These are phyloP conservation scores for Ommatoiulus sabulosus DNA, from an alignment of 2,888 invertebrate genomes.

Conservation along the genomic window DNA sequence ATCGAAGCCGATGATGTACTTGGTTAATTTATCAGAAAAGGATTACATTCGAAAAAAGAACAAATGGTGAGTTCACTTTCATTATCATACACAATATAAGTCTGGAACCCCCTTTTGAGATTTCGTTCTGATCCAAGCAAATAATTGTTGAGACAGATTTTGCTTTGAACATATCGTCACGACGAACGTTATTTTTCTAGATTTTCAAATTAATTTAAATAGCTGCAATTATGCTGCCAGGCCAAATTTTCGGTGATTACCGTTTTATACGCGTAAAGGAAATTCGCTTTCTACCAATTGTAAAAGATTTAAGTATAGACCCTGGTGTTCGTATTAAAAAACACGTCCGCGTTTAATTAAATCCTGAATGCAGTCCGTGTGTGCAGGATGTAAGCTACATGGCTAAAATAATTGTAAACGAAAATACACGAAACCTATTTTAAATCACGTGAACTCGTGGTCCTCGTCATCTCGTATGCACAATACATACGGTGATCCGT, in stretches of 20 bases:
- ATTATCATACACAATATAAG: not conserved
- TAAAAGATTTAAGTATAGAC: constrained; percentile 18
- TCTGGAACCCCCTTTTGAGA: not conserved
- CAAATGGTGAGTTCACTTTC: constrained; percentile 84
- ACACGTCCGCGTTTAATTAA: constrained; percentile 30
- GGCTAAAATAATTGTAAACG: constrained; percentile 26
- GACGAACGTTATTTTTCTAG: not conserved
- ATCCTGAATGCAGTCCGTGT: not conserved
- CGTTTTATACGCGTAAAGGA: not conserved
- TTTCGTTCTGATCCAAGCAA: not conserved
- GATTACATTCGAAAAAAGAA: constrained; percentile 99
- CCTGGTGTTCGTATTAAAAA: constrained; percentile 23
- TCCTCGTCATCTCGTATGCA: constrained; percentile 22
- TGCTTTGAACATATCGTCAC: constrained; percentile 23
- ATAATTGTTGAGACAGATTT: not conserved
- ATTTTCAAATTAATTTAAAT: constrained; percentile 13
- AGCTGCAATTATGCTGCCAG: not conserved
- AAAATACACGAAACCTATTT: constrained; percentile 38
- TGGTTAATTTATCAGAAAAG: constrained; percentile 96
- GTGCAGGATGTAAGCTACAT: constrained; percentile 37
- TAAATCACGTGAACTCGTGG: constrained; percentile 35
- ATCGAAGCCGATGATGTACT: constrained; percentile 96
- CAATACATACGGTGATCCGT: not conserved
- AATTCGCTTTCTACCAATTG: not conserved
- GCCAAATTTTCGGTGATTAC: constrained; percentile 2